Base-by-base conservation (phyloP, 2,113 vertebrate species). In the Dasyornis broadbenti region DNA sequence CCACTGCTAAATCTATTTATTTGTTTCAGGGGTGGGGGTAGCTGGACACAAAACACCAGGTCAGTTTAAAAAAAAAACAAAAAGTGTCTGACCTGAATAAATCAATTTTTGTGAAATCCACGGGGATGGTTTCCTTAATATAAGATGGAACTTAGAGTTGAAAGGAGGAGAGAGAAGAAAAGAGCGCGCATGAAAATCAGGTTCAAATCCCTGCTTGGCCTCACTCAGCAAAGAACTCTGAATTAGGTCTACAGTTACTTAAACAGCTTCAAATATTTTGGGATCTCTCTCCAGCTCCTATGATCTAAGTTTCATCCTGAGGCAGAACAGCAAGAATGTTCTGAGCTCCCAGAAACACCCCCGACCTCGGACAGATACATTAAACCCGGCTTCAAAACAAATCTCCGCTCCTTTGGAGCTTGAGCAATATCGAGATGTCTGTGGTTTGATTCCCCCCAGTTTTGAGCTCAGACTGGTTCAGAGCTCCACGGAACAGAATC, bases 321-420 rank as follows among this genome's bases (percentile, higher is more conserved):
- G 85, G 90, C 95, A 85, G 79, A 90, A 37, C 71, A 95, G 76
- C 50, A 93, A 66, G 85, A 88, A 72, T 7, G 53, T 83, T 83
- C 82, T 39, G 71, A 92, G 85, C 54, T 88, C 88, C 81, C 79
- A 53, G 9, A 77, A 90, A 49, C 0, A 17, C 37, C 63, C 94
- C 27, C 11, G 63, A 40, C 61, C 94, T 94, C 0, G 47, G 85
- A 88, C 70, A 90, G 76, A 50, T 1, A 31, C 52, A 20, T 66
- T 22, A 53, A 60, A 65, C 13, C 39, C 70, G 21, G 53, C 66
- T 54, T 80, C 26, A 61, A 77, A 92, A 82, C 85, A 82, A 65
- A 65, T 3, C 86, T 5, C 3, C 49, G 76, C 49, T 6, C 45
- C 35, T 57, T 78, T 73, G 83, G 59, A 86, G 87, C 47, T 52